Evolutionary conservation across 2,113 vertebrate species (phyloP).

Genomic region (Triplophysa siluroides): DNA sequence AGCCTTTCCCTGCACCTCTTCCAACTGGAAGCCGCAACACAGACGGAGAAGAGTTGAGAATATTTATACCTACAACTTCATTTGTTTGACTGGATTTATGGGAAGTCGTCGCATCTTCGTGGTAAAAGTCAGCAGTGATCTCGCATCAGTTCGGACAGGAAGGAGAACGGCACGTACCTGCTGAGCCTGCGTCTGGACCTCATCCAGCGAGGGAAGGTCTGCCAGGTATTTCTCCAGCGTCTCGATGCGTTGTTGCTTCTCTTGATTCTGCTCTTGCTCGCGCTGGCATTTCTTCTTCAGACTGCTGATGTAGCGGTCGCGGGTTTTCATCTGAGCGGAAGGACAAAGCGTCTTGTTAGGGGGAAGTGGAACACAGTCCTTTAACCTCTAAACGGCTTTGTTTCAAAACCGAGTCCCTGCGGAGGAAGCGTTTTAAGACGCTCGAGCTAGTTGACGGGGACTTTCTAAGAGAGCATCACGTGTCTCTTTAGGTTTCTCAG

Average conservation of each 20-base stretch:
- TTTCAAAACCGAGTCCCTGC: background rate
- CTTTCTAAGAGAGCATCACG: too few relatives aligned
- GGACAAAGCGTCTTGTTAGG: background rate
- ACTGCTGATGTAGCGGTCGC: conserved; percentile 93
- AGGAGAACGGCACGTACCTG: conserved; percentile 75
- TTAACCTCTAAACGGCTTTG: background rate
- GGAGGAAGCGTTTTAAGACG: background rate
- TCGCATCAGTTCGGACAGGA: background rate
- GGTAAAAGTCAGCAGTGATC: background rate
- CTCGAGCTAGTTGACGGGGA: too few relatives aligned
- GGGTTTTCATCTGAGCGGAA: conserved; percentile 85
- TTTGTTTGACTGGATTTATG: too few relatives aligned
- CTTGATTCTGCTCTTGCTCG: conserved; percentile 88
- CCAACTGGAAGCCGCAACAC: conserved; percentile 73
- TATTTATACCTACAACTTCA: too few relatives aligned
- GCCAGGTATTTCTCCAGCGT: conserved; percentile 95
- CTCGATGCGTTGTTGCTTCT: conserved; percentile 92
- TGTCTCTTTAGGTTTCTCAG: too few relatives aligned
- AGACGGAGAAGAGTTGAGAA: background rate
- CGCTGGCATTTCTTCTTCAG: conserved; percentile 94
- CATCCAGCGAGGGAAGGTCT: conserved; percentile 88
- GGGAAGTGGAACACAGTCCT: background rate
- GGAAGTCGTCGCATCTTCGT: background rate
- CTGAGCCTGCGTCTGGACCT: conserved; percentile 84
- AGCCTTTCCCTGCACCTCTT: conserved; percentile 81